A percentile compares a stretch with the other conserved stretches of the same genome.
Evolutionary conservation across 1,140 invertebrate genomes (phyloP).

Genomic region (Dryas iulia): DNA sequence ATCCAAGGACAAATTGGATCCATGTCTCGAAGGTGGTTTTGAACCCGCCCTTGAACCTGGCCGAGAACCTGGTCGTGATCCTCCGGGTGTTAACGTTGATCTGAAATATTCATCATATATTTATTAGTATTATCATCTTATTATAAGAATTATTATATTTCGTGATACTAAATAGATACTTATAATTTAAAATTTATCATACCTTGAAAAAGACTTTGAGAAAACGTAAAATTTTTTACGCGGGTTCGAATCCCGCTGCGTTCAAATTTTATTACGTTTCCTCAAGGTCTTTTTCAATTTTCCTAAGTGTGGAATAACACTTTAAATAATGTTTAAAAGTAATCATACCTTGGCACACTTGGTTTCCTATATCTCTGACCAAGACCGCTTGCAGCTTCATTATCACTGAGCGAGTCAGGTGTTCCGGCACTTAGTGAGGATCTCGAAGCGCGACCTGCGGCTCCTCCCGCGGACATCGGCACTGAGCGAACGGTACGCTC

Average conservation of each 20-base stretch:
- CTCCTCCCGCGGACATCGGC: constrained; percentile 85
- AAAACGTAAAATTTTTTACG: no score
- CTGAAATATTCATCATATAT: constrained; percentile 48
- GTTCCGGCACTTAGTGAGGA: constrained; percentile 90
- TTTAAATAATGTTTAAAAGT: background rate
- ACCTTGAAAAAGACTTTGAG: no score
- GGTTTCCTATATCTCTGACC: constrained; percentile 83
- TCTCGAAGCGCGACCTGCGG: constrained; percentile 82
- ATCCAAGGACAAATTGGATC: constrained; percentile 94
- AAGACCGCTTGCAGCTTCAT: constrained; percentile 87
- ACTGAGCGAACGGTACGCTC: constrained; percentile 92
- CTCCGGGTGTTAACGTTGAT: constrained; percentile 83
- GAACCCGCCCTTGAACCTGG: constrained; percentile 90
- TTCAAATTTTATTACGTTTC: no score
- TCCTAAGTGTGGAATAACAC: no score
- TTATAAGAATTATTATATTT: background rate
- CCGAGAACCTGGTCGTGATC: constrained; percentile 89
- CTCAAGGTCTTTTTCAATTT: no score
- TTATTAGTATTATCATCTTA: background rate
- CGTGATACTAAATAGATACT: no score
- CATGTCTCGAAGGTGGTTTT: constrained; percentile 95
- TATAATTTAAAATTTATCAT: constrained; percentile 11
- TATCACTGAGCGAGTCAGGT: constrained; percentile 92
- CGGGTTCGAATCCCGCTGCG: no score
- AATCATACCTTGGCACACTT: constrained; percentile 78